Evolutionary conservation across 1,140 invertebrate genomes (phyloP).

Genomic region (Cheumatopsyche charites): DNA sequence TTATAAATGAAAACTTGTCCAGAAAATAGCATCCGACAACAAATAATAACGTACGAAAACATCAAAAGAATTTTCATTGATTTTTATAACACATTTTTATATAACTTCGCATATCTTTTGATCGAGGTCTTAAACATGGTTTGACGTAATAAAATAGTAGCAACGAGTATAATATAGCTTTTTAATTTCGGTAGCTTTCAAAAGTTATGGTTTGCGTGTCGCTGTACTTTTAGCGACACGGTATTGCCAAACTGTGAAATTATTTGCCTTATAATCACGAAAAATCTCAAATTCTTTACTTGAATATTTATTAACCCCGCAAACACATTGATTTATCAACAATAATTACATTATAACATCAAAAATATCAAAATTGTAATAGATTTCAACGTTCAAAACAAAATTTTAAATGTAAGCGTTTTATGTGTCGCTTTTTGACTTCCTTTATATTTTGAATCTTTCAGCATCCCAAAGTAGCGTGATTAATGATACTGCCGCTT

Average conservation of each 20-base stretch:
- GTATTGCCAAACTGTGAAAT: neutral
- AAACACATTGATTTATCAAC: too few species aligned
- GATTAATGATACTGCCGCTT: slow-evolving; percentile 22
- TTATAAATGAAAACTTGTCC: too few species aligned
- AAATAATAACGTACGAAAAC: too few species aligned
- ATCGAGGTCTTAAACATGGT: neutral
- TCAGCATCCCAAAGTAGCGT: slow-evolving; percentile 17
- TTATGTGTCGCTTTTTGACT: slow-evolving; percentile 9
- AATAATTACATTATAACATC: too few species aligned
- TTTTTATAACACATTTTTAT: too few species aligned
- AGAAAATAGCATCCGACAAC: too few species aligned
- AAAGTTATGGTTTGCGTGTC: slow-evolving; percentile 6
- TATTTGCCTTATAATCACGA: too few species aligned
- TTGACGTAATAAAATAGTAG: neutral
- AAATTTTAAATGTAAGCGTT: slow-evolving; percentile 6
- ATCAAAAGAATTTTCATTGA: too few species aligned
- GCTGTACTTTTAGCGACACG: neutral
- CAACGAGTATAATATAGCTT: neutral
- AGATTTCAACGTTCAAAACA: neutral
- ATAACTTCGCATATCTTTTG: too few species aligned
- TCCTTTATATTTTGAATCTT: slow-evolving; percentile 23
- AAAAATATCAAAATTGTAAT: neutral
- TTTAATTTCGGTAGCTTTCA: slow-evolving; percentile 7
- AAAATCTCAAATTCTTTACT: too few species aligned
- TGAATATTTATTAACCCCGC: too few species aligned